phyloP scores from a whole-genome alignment of 2,888 invertebrate genomes.

The Polylopha cassiicola region DNA sequence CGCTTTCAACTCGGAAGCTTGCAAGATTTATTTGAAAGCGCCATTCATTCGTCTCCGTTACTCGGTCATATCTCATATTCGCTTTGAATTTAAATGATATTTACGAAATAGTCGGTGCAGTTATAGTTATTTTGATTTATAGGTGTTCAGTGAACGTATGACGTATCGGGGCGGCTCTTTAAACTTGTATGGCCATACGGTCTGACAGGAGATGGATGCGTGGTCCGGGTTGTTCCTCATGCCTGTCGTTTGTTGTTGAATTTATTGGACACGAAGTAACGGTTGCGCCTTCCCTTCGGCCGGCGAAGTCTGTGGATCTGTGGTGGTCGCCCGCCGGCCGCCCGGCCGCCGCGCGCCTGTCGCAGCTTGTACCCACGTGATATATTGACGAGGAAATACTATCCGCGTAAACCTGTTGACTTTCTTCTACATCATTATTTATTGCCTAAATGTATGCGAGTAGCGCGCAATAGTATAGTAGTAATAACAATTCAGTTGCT shows the following conservation, averaged over 20 bases:
- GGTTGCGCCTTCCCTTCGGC: constrained; percentile 41
- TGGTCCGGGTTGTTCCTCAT: constrained; percentile 55
- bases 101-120: constrained; percentile 46
- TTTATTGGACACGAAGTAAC: constrained; percentile 73
- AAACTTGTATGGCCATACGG: constrained; percentile 37
- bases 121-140: constrained; percentile 60
- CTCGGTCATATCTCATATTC: constrained; percentile 38
- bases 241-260: constrained; percentile 67
- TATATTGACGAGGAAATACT: constrained; percentile 50
- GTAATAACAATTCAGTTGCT: too few species aligned
- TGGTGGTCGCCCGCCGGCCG: constrained; percentile 39
- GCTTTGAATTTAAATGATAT: constrained; percentile 52
- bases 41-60: constrained; percentile 46
- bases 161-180: constrained; percentile 49
- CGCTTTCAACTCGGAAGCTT: constrained; percentile 39
- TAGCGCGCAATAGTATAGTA: too few species aligned
- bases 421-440: constrained; percentile 53
- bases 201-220: constrained; percentile 67
- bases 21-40: constrained; percentile 46
- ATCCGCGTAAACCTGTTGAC: constrained; percentile 53
- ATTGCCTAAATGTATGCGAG: constrained; percentile 45
- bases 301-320: constrained; percentile 33
- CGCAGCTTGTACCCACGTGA: constrained; percentile 40
- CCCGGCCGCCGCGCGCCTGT: too few species aligned
- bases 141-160: constrained; percentile 41